Percentiles rank a stretch among this genome's conserved stretches.
Evolutionary conservation across 1,140 invertebrate genomes (phyloP).

Genomic region (Aphaenogaster rudis): DNA sequence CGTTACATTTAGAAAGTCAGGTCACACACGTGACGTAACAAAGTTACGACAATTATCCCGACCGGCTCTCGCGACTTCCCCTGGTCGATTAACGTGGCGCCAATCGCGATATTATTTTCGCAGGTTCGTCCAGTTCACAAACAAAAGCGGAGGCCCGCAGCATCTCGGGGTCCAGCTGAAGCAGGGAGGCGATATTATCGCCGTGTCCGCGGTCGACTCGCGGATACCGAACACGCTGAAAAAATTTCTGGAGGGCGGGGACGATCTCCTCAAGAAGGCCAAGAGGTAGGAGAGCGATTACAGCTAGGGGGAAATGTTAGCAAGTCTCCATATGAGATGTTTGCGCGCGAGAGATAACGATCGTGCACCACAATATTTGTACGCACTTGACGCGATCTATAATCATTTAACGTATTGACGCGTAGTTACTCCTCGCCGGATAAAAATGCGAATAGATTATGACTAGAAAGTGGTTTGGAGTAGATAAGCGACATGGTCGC

Average conservation of each 20-base stretch:
- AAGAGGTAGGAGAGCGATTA: conserved; percentile 84
- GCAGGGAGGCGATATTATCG: conserved; percentile 88
- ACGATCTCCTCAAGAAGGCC: conserved; percentile 86
- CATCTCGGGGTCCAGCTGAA: conserved; percentile 88
- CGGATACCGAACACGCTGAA: conserved; percentile 88
- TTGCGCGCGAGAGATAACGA: neutral
- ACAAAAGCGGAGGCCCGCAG: conserved; percentile 86
- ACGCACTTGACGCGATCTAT: neutral
- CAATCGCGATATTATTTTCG: conserved; percentile 35
- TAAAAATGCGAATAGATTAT: neutral
- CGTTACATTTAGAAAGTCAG: conserved; percentile 11
- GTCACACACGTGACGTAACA: neutral
- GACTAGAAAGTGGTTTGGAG: neutral
- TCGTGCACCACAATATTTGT: conserved; percentile 4
- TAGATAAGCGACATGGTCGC: conserved; percentile 10
- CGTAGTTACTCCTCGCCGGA: neutral
- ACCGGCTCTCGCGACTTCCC: neutral
- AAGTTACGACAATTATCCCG: neutral
- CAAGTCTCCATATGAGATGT: neutral
- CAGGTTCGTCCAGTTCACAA: conserved; percentile 88
- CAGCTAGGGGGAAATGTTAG: too few species aligned
- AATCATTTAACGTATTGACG: neutral
- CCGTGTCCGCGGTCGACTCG: conserved; percentile 88
- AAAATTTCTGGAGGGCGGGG: conserved; percentile 88
- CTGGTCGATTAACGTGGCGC: neutral